Base-by-base conservation (phyloP, 2,113 vertebrate species). In the Psephotus haematonotus region DNA sequence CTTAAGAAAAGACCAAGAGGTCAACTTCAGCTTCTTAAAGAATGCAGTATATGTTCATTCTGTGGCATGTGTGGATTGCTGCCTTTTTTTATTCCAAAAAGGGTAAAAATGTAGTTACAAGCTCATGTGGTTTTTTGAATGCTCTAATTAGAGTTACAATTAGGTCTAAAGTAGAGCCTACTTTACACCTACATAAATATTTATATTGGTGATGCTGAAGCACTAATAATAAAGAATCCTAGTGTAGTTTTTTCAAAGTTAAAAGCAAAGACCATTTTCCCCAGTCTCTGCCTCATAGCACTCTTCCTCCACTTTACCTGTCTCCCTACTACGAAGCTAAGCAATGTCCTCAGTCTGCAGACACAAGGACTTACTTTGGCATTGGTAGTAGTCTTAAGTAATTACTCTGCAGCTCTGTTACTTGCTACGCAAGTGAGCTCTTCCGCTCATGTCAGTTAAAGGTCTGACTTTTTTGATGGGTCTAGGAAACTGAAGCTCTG, bases 1-100 rank as follows among this genome's bases (percentile, higher is more conserved):
- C 83, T 91, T 97, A 95, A 95, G 95, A 97, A 96, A 92, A 63
- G 63, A 87, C 62, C 33, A 52, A 78, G 85, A 88, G 94, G 93
- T 95, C 92, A 85, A 11, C 80, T 91, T 71, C 47, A 95, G 81
- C 83, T 85, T 89, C 86, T 89, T 57, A 5, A 87, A 74, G 93
- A 96, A 96, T 93, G 88, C 31, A 35, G 7, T 93, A 8, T 87
- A 71, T 90, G 62, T 69, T 88, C 69, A 41, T 82, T 84, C 77
- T 87, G 49, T 93, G 93, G 60, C 47, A 84, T 88, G 72, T 65
- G 41, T 50, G 47, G 46, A 94, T 57, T 95, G 64, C n/a, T 83
- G 74, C 8, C 13, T 35, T 31, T 86, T 68, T 79, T 46, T 29
- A 62, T 86, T 81, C 84, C 35, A 52, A 68, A 90, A 86, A 81